Evolutionary conservation across 2,113 vertebrate species (phyloP).

Genomic region (Psilopogon haemacephalus): DNA sequence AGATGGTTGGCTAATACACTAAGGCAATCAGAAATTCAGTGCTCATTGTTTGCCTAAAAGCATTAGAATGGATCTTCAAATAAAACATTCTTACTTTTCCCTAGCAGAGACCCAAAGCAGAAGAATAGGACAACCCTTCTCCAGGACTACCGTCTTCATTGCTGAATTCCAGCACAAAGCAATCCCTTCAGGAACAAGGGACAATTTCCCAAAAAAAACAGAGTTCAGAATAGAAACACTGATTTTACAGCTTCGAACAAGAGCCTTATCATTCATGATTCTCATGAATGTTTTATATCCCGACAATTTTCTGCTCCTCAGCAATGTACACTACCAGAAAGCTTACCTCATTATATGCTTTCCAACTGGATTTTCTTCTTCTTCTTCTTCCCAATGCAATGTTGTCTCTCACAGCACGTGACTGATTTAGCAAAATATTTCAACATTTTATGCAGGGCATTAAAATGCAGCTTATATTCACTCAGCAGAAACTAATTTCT

Average conservation of each 20-base stretch:
- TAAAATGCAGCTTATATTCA: background rate
- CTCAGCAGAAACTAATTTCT: background rate
- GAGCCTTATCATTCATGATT: background rate
- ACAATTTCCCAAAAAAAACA: background rate
- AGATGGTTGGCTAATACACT: background rate
- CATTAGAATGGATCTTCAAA: background rate
- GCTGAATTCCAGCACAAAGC: background rate
- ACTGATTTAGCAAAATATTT: background rate
- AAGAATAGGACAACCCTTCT: background rate
- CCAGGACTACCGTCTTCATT: background rate
- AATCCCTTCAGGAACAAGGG: constrained; percentile 9
- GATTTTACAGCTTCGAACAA: constrained; percentile 7
- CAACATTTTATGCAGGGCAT: background rate
- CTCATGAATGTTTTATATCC: constrained; percentile 31
- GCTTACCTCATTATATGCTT: background rate
- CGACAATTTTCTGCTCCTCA: background rate
- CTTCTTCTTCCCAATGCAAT: background rate
- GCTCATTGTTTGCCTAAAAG: background rate
- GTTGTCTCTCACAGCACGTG: background rate
- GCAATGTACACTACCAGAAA: constrained; percentile 12
- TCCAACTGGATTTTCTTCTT: constrained; percentile 18
- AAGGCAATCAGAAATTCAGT: background rate
- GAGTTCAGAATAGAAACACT: constrained; percentile 1
- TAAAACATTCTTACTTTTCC: background rate
- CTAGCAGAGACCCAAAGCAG: background rate